Evolutionary conservation across 2,113 vertebrate genomes (phyloP).

Genomic region (Colius striatus): DNA sequence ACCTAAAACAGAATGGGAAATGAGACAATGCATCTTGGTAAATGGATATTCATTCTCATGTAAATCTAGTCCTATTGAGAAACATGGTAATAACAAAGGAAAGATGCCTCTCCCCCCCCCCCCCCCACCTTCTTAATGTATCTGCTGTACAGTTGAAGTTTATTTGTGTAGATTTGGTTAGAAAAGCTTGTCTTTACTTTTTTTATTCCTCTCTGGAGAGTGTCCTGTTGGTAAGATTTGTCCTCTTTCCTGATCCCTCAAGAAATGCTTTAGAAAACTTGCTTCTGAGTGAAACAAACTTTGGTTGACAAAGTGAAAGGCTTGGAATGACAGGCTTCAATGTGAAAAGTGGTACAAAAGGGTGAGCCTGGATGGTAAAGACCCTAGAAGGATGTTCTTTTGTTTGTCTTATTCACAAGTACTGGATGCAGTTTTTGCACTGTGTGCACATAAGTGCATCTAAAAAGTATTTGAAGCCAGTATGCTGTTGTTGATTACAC

Average conservation of each 20-base stretch:
- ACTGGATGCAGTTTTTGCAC: background rate
- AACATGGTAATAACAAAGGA: background rate
- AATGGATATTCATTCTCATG: background rate
- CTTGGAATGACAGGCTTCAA: background rate
- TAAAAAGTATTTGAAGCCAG: background rate
- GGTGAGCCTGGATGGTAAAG: background rate
- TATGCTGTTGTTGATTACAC: background rate
- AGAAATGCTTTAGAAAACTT: background rate
- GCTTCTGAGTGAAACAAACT: background rate
- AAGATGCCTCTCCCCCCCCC: background rate
- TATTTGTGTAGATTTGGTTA: background rate
- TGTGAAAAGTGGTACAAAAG: background rate
- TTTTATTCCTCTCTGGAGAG: background rate
- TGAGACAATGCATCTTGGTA: background rate
- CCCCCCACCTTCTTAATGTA: accelerated
- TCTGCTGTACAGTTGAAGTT: background rate
- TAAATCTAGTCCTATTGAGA: background rate
- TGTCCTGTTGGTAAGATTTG: background rate
- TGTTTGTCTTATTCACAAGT: background rate
- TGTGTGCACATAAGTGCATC: background rate
- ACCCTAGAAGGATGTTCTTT: background rate
- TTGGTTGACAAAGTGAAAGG: background rate
- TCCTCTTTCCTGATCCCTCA: background rate
- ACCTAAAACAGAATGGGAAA: conserved; percentile 41
- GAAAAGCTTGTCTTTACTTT: background rate